Evolutionary conservation across 2,113 vertebrate species (phyloP).

Genomic region (Rhinogobius similis): DNA sequence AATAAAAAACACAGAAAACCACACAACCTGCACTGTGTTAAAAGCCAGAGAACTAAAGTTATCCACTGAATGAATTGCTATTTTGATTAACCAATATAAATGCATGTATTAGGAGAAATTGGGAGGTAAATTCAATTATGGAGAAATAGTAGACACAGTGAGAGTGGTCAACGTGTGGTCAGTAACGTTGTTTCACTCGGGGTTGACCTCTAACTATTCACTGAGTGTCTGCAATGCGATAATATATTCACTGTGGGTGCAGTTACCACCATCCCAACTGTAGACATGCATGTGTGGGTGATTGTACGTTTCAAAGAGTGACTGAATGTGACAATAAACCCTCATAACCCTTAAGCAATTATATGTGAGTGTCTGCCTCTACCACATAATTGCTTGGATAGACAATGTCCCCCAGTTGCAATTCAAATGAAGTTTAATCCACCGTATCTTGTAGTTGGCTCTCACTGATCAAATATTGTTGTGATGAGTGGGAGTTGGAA

Average conservation of each 20-base stretch:
- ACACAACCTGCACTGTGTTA: too few relatives aligned
- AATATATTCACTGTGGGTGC: not conserved
- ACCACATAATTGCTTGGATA: not conserved
- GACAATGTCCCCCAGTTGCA: not conserved
- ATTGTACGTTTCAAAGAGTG: not conserved
- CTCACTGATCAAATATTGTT: conserved; percentile 4
- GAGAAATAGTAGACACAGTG: not conserved
- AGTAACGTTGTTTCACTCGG: not conserved
- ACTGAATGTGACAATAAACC: not conserved
- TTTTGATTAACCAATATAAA: too few relatives aligned
- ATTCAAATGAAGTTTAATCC: not conserved
- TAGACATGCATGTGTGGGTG: not conserved
- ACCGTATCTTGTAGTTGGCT: not conserved
- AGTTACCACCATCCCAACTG: not conserved
- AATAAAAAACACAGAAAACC: too few relatives aligned
- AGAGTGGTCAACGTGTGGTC: not conserved
- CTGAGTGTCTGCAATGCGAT: not conserved
- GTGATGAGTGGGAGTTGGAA: conserved; percentile 11
- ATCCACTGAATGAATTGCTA: too few relatives aligned
- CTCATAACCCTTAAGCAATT: not conserved
- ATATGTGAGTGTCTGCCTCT: not conserved
- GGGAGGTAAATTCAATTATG: not conserved
- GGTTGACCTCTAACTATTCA: not conserved
- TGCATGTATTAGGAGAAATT: not conserved
- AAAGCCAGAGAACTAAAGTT: too few relatives aligned